phyloP scores from a whole-genome alignment of 2,888 invertebrate genomes.

The Lithophane ornitopus region DNA sequence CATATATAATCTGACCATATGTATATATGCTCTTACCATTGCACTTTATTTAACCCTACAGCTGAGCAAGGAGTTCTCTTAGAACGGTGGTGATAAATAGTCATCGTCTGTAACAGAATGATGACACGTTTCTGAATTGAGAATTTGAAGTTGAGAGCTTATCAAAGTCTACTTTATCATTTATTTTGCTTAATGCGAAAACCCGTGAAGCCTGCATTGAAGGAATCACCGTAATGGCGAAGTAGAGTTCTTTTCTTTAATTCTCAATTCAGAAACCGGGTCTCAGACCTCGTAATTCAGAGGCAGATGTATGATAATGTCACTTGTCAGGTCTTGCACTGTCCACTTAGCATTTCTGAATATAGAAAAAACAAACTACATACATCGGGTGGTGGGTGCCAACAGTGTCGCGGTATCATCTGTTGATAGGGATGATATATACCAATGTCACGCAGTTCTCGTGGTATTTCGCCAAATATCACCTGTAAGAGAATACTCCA shows the following conservation, averaged over 20 bases:
- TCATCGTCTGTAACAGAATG: not conserved
- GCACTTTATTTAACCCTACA: not conserved
- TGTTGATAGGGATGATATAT: conserved; percentile 35
- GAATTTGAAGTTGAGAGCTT: not conserved
- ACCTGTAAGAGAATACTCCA: conserved; percentile 10
- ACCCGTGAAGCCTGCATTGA: not conserved
- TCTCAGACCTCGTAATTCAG: not conserved
- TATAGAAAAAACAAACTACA: not conserved
- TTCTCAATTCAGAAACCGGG: not conserved
- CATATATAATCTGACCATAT: not conserved
- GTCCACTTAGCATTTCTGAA: not conserved
- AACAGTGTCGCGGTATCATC: conserved; percentile 37
- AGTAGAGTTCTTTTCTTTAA: too few species aligned
- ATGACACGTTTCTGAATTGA: not conserved
- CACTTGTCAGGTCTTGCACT: not conserved
- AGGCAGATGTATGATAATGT: not conserved
- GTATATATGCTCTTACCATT: not conserved
- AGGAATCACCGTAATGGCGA: too few species aligned
- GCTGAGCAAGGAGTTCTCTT: not conserved
- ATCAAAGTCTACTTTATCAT: not conserved
- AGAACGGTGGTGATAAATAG: not conserved
- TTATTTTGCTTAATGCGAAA: not conserved
- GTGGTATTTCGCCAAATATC: conserved; percentile 1
- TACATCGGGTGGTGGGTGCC: conserved; percentile 35
- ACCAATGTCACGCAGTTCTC: not conserved